Conservation (phyloP, 2,797 vertebrate species). For the Dermochelys coriacea region DNA sequence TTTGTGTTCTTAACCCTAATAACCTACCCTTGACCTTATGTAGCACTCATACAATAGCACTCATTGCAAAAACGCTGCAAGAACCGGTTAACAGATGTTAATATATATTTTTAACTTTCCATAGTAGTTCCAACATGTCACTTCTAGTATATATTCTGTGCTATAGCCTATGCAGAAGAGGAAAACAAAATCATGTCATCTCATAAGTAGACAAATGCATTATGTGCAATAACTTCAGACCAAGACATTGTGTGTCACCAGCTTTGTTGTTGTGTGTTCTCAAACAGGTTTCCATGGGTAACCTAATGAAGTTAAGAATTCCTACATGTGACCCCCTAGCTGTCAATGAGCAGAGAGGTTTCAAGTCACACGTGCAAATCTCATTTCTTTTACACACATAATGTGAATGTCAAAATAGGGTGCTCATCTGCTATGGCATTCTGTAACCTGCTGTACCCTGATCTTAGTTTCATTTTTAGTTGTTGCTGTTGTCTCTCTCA, state of each 20-base stretch:
- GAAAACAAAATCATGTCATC: neutral
- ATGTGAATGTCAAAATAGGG: neutral
- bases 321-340: neutral
- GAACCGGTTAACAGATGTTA: neutral
- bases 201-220: neutral
- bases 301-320: neutral
- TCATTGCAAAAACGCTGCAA: neutral
- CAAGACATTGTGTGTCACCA: neutral
- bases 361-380: neutral
- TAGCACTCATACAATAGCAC: neutral
- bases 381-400: neutral
- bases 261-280: neutral
- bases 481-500: neutral
- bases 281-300: neutral
- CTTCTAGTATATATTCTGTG: neutral
- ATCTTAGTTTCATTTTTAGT: neutral
- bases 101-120: neutral
- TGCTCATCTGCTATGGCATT: neutral
- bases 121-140: neutral
- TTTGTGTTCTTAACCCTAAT: neutral
- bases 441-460: neutral
- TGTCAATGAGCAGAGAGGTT: neutral
- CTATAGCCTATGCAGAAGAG: neutral
- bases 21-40: neutral
- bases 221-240: neutral